Base-by-base conservation (phyloP, 2,888 invertebrate species). In the Amphipoea lucens region DNA sequence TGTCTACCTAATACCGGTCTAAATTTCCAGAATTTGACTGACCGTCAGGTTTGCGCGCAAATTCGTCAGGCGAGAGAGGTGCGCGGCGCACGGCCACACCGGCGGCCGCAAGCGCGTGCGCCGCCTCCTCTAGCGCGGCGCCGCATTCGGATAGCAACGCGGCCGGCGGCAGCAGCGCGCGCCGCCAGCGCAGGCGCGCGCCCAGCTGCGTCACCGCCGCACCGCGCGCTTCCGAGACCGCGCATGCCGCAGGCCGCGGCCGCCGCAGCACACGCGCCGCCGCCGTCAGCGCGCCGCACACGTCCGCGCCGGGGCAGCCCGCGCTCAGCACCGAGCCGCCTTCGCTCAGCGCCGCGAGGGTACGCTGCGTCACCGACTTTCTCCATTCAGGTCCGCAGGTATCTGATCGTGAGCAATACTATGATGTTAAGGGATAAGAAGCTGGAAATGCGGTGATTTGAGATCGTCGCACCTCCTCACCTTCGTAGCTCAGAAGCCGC, bases 381-480 rank as follows among this genome's bases (percentile, higher is more conserved):
- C 81, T 78, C 94, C 94, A 93, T 62, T 82, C 89, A 23, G 88
- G 76, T 3, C 94, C 95, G 86, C 96, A 95, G 2, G 95, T 95
- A 60, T 95, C 96, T 95, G 82, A 70, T 40, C 83, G 84, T 69
- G 80, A 76, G 29, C 81, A 74, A 40, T 78, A 60, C 14, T 36
- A 17, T 62, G n/a, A 75, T 40, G 14, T 20, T 23, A 20, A 40
- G 36, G n/a, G 4, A 14, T 9, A 4, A 40, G 7, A 17, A 40
- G 14, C 29, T 36, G 40, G 11, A 40, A 17, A 14, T 57, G 12
- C 20, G 2, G 9, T 29, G 1, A 51, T 20, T 14, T 57, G 0
- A 73, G 11, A n/a, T 36, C 14, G 71, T 66, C 60, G 75, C 83
- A 82, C 67, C 63, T 73, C 51, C 87, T 88, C 74, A 94, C 94